Percentiles rank a stretch among this genome's conserved stretches.
Conservation (phyloP, 1,140 invertebrate species). For the Diachasma alloeum region DNA sequence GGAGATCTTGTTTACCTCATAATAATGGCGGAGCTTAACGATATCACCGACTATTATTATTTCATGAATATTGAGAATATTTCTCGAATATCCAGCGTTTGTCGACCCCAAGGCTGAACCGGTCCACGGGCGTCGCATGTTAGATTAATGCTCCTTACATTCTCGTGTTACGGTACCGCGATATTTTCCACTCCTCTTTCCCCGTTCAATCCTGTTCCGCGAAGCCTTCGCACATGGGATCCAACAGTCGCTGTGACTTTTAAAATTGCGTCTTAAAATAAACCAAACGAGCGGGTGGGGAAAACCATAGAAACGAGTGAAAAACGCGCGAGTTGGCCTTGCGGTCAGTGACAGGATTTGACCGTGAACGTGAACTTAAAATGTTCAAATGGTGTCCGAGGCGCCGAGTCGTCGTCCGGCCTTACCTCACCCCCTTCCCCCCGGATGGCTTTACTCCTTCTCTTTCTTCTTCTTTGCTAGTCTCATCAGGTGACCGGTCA, state of each 20-base stretch:
- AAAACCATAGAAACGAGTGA: conserved; percentile 2
- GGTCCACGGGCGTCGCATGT: neutral
- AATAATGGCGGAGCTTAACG: neutral
- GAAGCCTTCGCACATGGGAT: no score
- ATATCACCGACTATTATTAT: neutral
- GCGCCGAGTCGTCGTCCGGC: conserved; percentile 16
- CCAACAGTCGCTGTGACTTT: neutral
- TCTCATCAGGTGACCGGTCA: conserved; percentile 29
- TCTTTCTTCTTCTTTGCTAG: conserved; percentile 54
- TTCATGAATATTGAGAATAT: neutral
- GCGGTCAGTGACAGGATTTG: conserved; percentile 57
- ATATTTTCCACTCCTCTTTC: neutral
- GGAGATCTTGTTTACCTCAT: no score
- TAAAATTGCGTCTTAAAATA: neutral
- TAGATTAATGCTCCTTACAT: neutral
- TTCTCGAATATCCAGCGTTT: neutral
- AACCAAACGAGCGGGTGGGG: neutral
- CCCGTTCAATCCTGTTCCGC: neutral
- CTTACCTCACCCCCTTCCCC: neutral
- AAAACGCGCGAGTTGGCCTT: conserved; percentile 34
- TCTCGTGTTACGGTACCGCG: neutral
- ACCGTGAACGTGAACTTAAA: conserved; percentile 60
- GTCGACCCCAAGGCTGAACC: neutral
- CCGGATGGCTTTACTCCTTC: conserved; percentile 44
- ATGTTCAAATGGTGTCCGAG: conserved; percentile 53